These are phyloP conservation scores for Delphinapterus leucas DNA, from an alignment of 2,113 vertebrate genomes.

Conservation along the genomic window DNA sequence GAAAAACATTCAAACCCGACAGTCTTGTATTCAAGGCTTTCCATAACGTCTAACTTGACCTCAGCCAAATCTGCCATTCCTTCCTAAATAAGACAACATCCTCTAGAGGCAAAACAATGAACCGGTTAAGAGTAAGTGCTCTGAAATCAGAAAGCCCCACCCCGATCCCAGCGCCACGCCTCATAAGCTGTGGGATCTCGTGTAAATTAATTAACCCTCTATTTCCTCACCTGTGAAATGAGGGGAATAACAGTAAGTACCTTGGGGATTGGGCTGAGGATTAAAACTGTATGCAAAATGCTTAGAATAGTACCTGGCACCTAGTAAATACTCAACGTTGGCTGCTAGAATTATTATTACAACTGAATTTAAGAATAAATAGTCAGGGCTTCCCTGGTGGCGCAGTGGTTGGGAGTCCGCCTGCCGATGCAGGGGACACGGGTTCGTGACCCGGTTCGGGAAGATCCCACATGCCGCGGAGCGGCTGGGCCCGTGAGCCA, in stretches of 20 bases:
- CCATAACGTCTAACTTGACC: not conserved
- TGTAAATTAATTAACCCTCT: not conserved
- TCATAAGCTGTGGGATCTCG: not conserved
- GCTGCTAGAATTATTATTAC: not conserved
- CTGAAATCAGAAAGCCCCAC: not conserved
- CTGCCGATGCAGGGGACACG: no score
- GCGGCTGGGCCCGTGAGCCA: no score
- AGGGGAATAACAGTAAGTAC: not conserved
- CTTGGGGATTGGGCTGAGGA: not conserved
- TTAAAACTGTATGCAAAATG: not conserved
- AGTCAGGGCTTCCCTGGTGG: not conserved
- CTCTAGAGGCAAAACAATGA: not conserved
- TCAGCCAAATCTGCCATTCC: not conserved
- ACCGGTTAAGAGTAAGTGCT: not conserved
- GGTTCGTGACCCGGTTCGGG: no score
- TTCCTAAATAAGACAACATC: not conserved
- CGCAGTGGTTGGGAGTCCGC: no score
- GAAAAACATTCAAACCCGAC: not conserved
- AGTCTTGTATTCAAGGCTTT: not conserved
- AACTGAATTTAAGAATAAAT: slow-evolving; percentile 16
- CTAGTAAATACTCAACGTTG: not conserved
- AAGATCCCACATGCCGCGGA: no score
- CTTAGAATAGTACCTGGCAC: not conserved
- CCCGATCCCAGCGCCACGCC: not conserved
- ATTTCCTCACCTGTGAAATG: not conserved